Conservation (phyloP, 1,140 invertebrate species). For the Halictus rubicundus region DNA sequence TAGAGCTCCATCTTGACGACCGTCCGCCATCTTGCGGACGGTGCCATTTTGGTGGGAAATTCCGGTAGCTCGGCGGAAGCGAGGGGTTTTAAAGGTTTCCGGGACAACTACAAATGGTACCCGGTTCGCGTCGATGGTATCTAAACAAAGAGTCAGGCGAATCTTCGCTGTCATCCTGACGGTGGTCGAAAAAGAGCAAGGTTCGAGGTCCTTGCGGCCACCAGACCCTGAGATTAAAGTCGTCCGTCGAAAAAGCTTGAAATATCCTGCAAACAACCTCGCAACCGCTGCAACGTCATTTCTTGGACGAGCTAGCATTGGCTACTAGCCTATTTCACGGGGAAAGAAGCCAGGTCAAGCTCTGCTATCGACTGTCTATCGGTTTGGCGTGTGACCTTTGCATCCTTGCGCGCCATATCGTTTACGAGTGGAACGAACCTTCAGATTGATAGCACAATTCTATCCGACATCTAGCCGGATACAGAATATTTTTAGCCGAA, state of each 20-base stretch:
- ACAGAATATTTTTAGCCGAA: too few relatives aligned
- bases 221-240: conserved; percentile 7
- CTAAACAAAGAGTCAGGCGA: background rate
- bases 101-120: background rate
- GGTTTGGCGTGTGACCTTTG: conserved; percentile 69
- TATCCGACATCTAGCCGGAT: conserved; percentile 10
- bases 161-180: background rate
- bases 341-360: conserved; percentile 59
- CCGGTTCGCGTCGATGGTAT: background rate
- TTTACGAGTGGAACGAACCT: conserved; percentile 29
- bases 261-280: conserved; percentile 41
- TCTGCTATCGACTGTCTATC: conserved; percentile 69
- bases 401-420: conserved; percentile 47
- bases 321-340: conserved; percentile 60
- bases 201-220: background rate
- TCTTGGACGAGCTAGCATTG: conserved; percentile 50
- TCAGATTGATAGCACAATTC: conserved; percentile 13
- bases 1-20: too few relatives aligned
- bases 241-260: conserved; percentile 17
- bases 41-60: too few relatives aligned
- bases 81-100: too few relatives aligned
- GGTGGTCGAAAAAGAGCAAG: conserved; percentile 25
- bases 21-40: too few relatives aligned
- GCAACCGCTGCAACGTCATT: conserved; percentile 50
- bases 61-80: too few relatives aligned